Percentiles rank a stretch among this genome's conserved stretches.
Evolutionary conservation across 2,888 invertebrate genomes (phyloP).

Genomic region (Drosophila acutilabella): DNA sequence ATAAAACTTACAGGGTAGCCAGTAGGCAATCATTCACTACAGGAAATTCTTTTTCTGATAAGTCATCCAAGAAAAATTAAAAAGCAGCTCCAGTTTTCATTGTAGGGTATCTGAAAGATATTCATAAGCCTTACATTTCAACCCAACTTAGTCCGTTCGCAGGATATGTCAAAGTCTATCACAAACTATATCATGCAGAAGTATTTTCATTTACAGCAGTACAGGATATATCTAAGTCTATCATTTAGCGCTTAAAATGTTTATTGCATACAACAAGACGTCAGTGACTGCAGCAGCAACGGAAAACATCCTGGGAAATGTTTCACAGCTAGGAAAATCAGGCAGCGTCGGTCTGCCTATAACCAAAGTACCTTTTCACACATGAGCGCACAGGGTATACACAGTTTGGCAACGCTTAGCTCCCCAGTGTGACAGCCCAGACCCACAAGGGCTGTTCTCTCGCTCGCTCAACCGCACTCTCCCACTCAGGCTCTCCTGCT

Average conservation of each 20-base stretch:
- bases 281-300: conserved; percentile 48
- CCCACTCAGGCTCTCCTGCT: background rate
- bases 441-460: conserved; percentile 25
- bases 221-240: conserved; percentile 18
- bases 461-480: background rate
- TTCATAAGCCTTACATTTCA: no score
- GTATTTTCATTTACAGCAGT: no score
- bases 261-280: conserved; percentile 33
- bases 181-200: no score
- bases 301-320: conserved; percentile 42
- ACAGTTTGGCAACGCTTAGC: conserved; percentile 20
- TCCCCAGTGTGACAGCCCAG: conserved; percentile 4
- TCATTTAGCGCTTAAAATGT: background rate
- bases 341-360: conserved; percentile 19
- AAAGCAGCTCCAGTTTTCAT: no score
- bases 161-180: background rate
- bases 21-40: background rate
- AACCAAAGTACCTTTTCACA: conserved; percentile 79
- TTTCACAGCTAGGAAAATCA: conserved; percentile 12
- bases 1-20: background rate
- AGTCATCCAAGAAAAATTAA: no score
- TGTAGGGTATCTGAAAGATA: no score
- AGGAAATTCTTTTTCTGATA: no score
- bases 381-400: conserved; percentile 64
- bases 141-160: no score